Base-by-base conservation (phyloP, 2,113 vertebrate species). In the Grallaria varia region DNA sequence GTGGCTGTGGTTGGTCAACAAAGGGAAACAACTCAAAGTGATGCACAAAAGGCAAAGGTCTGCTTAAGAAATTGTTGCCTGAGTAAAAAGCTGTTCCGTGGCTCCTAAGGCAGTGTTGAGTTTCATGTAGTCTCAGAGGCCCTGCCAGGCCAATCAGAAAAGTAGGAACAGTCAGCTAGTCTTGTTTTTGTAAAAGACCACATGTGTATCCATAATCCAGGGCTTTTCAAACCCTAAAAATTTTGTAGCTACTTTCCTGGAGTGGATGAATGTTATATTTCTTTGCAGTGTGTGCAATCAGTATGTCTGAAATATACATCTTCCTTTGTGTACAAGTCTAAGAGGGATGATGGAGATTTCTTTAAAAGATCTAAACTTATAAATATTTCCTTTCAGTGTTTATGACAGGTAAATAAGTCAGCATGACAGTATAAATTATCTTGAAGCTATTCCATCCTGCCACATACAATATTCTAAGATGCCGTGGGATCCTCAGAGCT, bases 361-460 rank as follows among this genome's bases (percentile, higher is more conserved):
- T 80, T 42, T 0, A 60, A 85, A 90, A 80, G 0, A 40, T 62
- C 47, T 76, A 50, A 80, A 50, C n/a, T 49, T 92, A 45, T 12
- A 71, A 73, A 86, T 71, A 84, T 83, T 95, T 94, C 7, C 18
- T 67, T 83, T 88, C 39, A 55, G 21, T 81, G 33, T 63, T 93
- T 84, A 58, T 83, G 85, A 77, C 28, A 88, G 53, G 23, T 63
- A 86, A 90, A 66, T 90, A 86, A 63, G 42, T 84, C 83, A 93
- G 35, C 23, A 25, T 67, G 56, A 74, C n/a, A 77, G 77, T 53
- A 74, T 55, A 62, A 90, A 81, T 20, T 1, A 55, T 77, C 68
- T 93, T 50, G 93, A 50, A 88, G 30, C 33, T 89, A 45, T 71
- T 86, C 22, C 13, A 28, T 81, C 28, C 19, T 81, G 63, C 30